A percentile compares a stretch with the other conserved stretches of the same genome.
These are phyloP conservation scores for Oithona nana DNA, from an alignment of 2,888 invertebrate species.

Conservation along the genomic window DNA sequence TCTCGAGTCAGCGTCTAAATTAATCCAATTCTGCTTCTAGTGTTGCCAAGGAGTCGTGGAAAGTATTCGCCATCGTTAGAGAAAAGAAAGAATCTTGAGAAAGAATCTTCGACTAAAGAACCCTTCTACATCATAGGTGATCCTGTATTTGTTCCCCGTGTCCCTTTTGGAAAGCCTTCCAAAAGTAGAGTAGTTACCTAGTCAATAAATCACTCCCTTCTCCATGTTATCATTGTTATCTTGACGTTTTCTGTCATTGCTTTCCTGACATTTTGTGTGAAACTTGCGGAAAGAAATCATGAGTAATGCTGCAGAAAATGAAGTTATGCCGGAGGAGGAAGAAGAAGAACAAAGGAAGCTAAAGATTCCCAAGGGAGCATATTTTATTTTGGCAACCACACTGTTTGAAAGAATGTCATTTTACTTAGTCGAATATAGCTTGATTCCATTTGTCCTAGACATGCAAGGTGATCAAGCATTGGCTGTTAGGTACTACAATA, in stretches of 20 bases:
- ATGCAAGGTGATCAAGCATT: neutral
- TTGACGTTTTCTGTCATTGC: no score
- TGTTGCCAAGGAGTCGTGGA: neutral
- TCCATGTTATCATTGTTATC: no score
- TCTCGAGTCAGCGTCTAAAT: no score
- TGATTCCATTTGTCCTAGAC: neutral
- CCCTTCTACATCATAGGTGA: neutral
- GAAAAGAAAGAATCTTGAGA: neutral
- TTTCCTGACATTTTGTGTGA: no score
- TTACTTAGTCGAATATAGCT: slow-evolving; percentile 74
- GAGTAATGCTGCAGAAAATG: no score
- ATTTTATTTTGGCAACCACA: slow-evolving; percentile 86
- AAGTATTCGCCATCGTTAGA: neutral
- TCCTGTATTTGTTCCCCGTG: neutral
- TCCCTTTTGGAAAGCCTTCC: neutral
- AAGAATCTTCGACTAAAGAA: neutral
- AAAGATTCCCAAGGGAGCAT: slow-evolving; percentile 62
- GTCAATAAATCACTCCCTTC: no score
- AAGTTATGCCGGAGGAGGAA: no score
- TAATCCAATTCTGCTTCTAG: neutral
- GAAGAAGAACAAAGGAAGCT: slow-evolving; percentile 19
- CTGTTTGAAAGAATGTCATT: slow-evolving; percentile 93
- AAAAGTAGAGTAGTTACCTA: no score
- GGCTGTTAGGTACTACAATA: neutral
- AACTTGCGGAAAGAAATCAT: no score